phyloP scores from a whole-genome alignment of 1,140 invertebrate genomes.

The Drosophila pandora region DNA sequence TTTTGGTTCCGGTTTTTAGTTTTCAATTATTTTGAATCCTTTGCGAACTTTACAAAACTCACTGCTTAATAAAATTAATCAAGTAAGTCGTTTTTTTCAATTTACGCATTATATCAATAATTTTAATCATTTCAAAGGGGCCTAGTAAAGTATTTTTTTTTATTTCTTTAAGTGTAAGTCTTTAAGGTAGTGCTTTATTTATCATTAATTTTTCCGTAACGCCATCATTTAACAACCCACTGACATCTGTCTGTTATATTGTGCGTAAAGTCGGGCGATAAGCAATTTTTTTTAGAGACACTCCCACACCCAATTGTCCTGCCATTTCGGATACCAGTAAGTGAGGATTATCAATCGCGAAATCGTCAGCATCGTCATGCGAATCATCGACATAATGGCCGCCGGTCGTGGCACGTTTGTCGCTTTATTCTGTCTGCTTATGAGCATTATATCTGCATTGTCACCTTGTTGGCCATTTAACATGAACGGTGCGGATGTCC shows the following conservation, averaged over 20 bases:
- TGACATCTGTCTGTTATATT: conserved; percentile 62
- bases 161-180: not conserved
- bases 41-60: not conserved
- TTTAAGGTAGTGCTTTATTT: conserved; percentile 1
- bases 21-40: not conserved
- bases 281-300: conserved; percentile 45
- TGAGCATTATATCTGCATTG: conserved; percentile 79
- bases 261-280: conserved; percentile 69
- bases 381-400: conserved; percentile 49
- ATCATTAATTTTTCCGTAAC: conserved; percentile 21
- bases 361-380: conserved; percentile 44
- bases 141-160: no score
- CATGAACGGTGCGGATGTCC: conserved; percentile 34
- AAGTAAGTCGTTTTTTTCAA: no score
- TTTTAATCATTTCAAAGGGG: no score
- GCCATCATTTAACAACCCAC: conserved; percentile 48
- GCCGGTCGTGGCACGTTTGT: conserved; percentile 49
- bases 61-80: no score
- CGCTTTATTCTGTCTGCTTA: conserved; percentile 57
- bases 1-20: conserved; percentile 6
- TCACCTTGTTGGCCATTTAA: conserved; percentile 80
- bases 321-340: conserved; percentile 58
- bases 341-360: conserved; percentile 72
- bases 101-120: no score
- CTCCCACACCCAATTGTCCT: conserved; percentile 19